A percentile compares a stretch with the other conserved stretches of the same genome.
These are phyloP conservation scores for Pseudorectes ferrugineus DNA, from an alignment of 2,113 vertebrate species.

Conservation along the genomic window DNA sequence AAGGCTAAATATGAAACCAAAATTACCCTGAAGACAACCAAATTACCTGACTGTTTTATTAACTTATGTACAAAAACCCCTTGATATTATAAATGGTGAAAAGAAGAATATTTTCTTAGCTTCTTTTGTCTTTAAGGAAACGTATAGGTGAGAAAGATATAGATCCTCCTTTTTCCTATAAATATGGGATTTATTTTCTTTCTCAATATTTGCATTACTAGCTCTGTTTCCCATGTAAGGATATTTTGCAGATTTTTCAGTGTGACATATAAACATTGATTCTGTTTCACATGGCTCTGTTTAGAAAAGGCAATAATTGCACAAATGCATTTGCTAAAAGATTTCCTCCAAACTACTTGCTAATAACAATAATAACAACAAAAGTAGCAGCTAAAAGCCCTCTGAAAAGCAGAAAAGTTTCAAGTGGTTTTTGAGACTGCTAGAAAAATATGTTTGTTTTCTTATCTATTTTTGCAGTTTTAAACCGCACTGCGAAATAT, in stretches of 20 bases:
- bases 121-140: neutral
- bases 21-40: neutral
- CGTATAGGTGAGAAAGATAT: neutral
- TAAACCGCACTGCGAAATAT: neutral
- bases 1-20: neutral
- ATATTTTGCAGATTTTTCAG: neutral
- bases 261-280: neutral
- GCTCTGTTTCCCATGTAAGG: neutral
- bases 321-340: neutral
- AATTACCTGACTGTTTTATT: neutral
- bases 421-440: neutral
- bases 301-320: neutral
- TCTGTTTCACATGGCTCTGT: neutral
- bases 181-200: neutral
- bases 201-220: neutral
- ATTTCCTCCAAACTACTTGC: neutral
- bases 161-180: neutral
- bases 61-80: accelerated
- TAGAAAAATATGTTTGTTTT: neutral
- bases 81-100: neutral
- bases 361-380: neutral
- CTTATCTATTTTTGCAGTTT: neutral
- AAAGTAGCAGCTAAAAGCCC: neutral
- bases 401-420: neutral
- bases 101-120: neutral